Conservation (phyloP, 37 sponge, comb jelly and placozoan genomes). For the Ianthella basta region DNA sequence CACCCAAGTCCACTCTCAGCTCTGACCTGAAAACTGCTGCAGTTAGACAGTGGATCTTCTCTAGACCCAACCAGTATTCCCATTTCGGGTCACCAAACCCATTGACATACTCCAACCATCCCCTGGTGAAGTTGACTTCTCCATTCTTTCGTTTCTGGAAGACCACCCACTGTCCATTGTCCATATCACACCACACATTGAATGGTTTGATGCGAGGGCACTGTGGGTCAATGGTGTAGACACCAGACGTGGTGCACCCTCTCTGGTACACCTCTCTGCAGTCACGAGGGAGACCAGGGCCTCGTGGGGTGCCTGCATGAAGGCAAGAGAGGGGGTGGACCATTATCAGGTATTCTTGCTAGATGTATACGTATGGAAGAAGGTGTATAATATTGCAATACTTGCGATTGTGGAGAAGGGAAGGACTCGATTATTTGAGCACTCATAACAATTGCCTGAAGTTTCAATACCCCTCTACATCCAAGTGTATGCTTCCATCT, state of each 20-base stretch:
- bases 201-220: background rate
- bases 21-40: background rate
- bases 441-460: no score
- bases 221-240: constrained; percentile 1
- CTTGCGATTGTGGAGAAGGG: no score
- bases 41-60: constrained; percentile 58
- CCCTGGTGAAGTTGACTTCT: constrained; percentile 27
- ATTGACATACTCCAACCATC: constrained; percentile 38
- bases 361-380: no score
- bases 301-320: no score
- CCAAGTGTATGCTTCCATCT: no score
- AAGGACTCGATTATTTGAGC: no score
- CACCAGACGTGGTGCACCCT: background rate
- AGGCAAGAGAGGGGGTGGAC: no score
- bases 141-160: constrained; percentile 51
- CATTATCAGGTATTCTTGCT: no score
- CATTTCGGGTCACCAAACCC: constrained; percentile 65
- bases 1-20: constrained; percentile 15
- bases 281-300: background rate
- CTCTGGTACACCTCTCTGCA: background rate
- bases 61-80: constrained; percentile 78
- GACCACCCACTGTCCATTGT: constrained; percentile 65
- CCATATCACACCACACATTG: constrained; percentile 21
- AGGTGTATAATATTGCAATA: no score
- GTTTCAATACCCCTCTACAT: no score